These are phyloP conservation scores for Tarsius wallacei DNA, from an alignment of 2,797 vertebrate genomes.

Conservation along the genomic window DNA sequence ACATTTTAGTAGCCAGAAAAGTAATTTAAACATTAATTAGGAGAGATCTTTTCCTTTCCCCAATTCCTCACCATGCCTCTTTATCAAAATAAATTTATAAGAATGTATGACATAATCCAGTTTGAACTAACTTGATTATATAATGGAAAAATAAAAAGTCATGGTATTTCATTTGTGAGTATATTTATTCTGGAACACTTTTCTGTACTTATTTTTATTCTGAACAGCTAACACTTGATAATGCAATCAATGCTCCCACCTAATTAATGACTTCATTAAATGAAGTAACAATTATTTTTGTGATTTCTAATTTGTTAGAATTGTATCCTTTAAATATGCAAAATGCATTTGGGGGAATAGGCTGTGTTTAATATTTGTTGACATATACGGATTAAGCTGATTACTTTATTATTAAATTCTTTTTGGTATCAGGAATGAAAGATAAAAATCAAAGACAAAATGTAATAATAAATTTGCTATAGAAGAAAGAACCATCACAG, in stretches of 20 bases:
- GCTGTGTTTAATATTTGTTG: conserved; percentile 34
- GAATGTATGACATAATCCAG: background rate
- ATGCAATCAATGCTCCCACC: conserved; percentile 38
- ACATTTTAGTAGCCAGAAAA: background rate
- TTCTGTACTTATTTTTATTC: conserved; percentile 42
- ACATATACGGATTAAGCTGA: background rate
- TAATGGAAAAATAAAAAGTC: background rate
- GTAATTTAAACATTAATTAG: background rate
- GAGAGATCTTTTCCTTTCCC: background rate
- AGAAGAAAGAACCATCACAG: background rate
- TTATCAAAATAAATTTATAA: background rate
- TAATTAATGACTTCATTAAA: conserved; percentile 73
- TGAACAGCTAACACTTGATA: conserved; percentile 4
- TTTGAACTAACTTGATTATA: background rate
- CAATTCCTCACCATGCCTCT: accelerated
- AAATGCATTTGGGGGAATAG: background rate
- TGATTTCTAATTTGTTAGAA: conserved; percentile 68
- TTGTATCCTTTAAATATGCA: conserved; percentile 21
- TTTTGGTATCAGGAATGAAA: background rate
- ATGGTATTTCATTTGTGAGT: background rate
- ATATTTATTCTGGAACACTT: background rate
- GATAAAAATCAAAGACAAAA: background rate
- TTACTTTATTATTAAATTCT: conserved; percentile 50
- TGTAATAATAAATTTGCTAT: background rate
- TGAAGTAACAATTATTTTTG: conserved; percentile 57